phyloP scores from a whole-genome alignment of 2,888 invertebrate genomes.

The Polylopha cassiicola region DNA sequence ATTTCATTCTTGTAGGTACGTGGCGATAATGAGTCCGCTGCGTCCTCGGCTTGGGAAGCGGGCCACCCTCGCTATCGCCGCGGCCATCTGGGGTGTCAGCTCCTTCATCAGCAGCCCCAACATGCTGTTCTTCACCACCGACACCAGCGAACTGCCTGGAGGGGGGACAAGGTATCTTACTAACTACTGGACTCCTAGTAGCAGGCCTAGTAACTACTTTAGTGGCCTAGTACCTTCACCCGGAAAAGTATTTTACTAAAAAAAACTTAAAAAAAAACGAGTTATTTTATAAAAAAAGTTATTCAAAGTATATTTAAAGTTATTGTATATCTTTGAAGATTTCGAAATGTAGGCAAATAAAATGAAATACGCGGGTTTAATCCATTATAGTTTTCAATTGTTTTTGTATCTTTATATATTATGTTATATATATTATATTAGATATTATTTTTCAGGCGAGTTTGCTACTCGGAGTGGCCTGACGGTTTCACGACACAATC shows the following conservation, averaged over 20 bases:
- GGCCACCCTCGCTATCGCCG: constrained; percentile 88
- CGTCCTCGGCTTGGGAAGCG: constrained; percentile 91
- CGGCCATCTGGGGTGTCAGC: constrained; percentile 90
- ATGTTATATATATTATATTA: constrained; percentile 8
- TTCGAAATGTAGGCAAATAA: too few relatives aligned
- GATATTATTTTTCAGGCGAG: constrained; percentile 66
- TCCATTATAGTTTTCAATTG: too few relatives aligned
- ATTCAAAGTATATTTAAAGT: too few relatives aligned
- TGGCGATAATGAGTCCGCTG: constrained; percentile 96
- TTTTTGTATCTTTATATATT: too few relatives aligned
- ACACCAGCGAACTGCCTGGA: constrained; percentile 69
- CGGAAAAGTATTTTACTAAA: too few relatives aligned
- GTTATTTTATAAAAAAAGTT: too few relatives aligned
- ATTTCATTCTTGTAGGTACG: constrained; percentile 81
- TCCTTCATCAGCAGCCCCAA: constrained; percentile 89
- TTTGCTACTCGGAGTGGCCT: constrained; percentile 93
- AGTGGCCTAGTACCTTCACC: too few relatives aligned
- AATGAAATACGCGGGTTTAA: too few relatives aligned
- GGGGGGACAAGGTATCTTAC: constrained; percentile 51
- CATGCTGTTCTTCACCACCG: constrained; percentile 89
- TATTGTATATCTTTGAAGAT: too few relatives aligned
- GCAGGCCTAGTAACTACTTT: background rate
- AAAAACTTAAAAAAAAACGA: too few relatives aligned
- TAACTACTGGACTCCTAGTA: background rate
- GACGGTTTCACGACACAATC: constrained; percentile 85